Evolutionary conservation across 2,113 vertebrate species (phyloP), one percentile per base, ranked within the genome.

Genomic region (Columbina picui): DNA sequence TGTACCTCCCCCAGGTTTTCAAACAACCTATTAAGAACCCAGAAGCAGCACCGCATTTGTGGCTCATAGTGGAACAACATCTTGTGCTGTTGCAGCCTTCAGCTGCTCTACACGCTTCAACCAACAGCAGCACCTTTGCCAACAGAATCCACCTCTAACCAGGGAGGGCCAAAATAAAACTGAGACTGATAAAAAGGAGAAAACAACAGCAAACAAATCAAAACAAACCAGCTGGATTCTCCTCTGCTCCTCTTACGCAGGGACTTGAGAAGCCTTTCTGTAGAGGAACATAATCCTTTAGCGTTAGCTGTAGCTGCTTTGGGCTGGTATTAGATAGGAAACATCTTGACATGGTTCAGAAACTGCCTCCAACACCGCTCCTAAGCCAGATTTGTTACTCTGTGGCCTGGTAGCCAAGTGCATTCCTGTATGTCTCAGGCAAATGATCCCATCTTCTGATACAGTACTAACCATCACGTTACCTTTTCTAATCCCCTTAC

Each of bases 61-160:
- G 13, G 22, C 84, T 84, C n/a, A 15, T 36, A 36, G n/a, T 0
- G 1, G 45, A 0, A 0, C 0, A 2, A 64, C 15, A 38, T 29
- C 16, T 63, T 26, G 29, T 41, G 59, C 67, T 22, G 38, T 3
- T 59, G 83, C 34, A 59, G 45, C 34, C 52, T 74, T 73, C 21
- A 39, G 67, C 52, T 88, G 41, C 60, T 76, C 52, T 65, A 27
- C 34, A 30, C 45, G 4, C 57, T 57, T 83, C 2, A 36, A 49
- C 36, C 50, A 61, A 32, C 11, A 75, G 61, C 39, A 75, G 41
- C 38, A 65, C 7, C 10, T 87, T 74, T 45, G 43, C 56, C 65
- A 78, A 57, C 63, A 12, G 14, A 88, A 86, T 68, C 36, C 12
- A n/a, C n/a, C 27, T 30, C 30, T 14, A 2, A 0, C 10, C 41